These are phyloP conservation scores for Montipora capricornis DNA, from an alignment of 64 coral and sea anemone species.

Conservation along the genomic window DNA sequence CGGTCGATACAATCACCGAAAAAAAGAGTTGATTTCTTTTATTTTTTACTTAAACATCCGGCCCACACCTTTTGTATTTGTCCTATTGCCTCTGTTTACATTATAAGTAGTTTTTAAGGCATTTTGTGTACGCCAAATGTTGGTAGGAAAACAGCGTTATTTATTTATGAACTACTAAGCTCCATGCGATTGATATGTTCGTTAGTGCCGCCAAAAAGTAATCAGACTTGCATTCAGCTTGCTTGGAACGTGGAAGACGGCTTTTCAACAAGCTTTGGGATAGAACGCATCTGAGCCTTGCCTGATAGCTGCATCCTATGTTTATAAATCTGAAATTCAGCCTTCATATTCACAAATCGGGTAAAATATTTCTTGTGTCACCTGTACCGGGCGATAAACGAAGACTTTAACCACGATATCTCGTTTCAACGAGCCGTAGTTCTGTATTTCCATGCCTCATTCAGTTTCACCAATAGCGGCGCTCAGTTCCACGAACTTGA, in stretches of 20 bases:
- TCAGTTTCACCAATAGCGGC: background rate
- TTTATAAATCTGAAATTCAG: no score
- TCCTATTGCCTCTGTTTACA: background rate
- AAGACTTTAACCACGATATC: background rate
- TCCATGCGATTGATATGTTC: background rate
- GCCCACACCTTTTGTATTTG: background rate
- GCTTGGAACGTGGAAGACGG: background rate
- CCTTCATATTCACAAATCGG: no score
- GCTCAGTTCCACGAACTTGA: background rate
- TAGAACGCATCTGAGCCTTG: no score
- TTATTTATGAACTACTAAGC: background rate
- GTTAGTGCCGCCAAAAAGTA: background rate
- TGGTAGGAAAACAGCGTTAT: background rate
- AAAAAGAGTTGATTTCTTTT: background rate
- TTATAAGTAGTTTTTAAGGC: background rate
- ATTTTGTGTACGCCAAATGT: background rate
- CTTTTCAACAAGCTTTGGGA: background rate
- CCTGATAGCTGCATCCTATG: no score
- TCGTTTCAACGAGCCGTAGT: background rate
- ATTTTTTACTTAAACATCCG: background rate
- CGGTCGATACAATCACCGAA: no score
- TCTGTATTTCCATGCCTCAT: background rate
- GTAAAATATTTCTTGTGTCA: no score
- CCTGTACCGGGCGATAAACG: background rate
- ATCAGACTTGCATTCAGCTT: background rate